These are phyloP conservation scores for Amphiura filiformis DNA, from an alignment of 35 echinoderm and acorn worm species.

Conservation along the genomic window DNA sequence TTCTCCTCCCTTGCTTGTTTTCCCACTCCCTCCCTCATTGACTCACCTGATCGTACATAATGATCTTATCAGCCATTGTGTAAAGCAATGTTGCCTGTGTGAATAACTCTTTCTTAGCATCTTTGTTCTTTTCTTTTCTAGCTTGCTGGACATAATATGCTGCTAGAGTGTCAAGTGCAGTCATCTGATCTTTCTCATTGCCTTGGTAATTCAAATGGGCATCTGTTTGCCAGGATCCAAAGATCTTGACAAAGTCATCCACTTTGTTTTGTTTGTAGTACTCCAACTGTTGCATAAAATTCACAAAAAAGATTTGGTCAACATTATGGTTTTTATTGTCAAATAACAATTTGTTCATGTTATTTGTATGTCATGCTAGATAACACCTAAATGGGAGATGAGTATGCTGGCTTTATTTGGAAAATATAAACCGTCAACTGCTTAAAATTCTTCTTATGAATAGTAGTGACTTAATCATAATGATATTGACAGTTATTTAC, in stretches of 20 bases:
- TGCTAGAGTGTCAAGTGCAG: slow-evolving; percentile 87
- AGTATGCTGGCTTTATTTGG: too few relatives aligned
- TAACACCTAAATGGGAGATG: not conserved
- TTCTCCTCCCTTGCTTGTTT: too few relatives aligned
- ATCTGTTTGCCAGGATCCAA: slow-evolving; percentile 94
- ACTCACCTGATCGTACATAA: slow-evolving; percentile 98
- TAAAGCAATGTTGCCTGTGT: slow-evolving; percentile 92
- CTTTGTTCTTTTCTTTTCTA: slow-evolving; percentile 93
- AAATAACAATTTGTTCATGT: not conserved
- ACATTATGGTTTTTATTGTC: not conserved
- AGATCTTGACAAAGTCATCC: slow-evolving; percentile 99
- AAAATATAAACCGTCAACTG: too few relatives aligned
- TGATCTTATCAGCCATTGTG: slow-evolving; percentile 98
- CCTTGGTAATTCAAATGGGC: slow-evolving; percentile 88
- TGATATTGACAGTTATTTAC: too few relatives aligned
- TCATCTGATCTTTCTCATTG: slow-evolving; percentile 99
- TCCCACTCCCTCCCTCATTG: too few relatives aligned
- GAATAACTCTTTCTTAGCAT: slow-evolving; percentile 94
- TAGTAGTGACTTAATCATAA: too few relatives aligned
- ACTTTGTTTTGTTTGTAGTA: slow-evolving; percentile 92
- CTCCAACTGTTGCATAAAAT: slow-evolving; percentile 66
- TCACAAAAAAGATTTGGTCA: not conserved
- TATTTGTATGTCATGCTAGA: not conserved
- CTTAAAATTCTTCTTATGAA: too few relatives aligned
- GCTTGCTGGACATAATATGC: slow-evolving; percentile 98